Base-by-base conservation (phyloP, 2,113 vertebrate genomes). In the Erinaceus europaeus region DNA sequence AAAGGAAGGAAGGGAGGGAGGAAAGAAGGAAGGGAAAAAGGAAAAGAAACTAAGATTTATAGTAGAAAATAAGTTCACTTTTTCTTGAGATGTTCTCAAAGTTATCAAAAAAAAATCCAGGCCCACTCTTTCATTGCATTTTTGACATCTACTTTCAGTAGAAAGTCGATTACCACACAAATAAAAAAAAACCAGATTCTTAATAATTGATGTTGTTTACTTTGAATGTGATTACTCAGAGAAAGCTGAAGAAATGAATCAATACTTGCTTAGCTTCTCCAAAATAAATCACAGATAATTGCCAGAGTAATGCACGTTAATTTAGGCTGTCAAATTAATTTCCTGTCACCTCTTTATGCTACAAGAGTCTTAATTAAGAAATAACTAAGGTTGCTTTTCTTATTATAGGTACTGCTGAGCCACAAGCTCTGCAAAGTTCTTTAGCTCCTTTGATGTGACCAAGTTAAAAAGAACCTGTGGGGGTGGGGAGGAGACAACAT, bases 161-260 rank as follows among this genome's bases (percentile, higher is more conserved):
- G 67, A 69, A 76, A 86, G 73, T 61, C 62, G 84, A 76, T 84
- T 74, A 5, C 85, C 9, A 50, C 86, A 92, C 74, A 94, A 87
- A 85, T 50, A 50, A n/a, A n/a, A n/a, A n/a, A n/a, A n/a, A n/a
- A 90, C 20, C 23, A 91, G 40, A 38, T 72, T 89, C 85, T 96
- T 90, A 97, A 97, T 96, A 95, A 96, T 96, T 96, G 57, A 94
- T 93, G 61, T 23, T 91, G 79, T 93, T 97, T 95, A 82, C 86
- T 94, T 88, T 53, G 59, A 90, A 44, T 68, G 68, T 20, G 91
- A 94, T 92, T 69, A 50, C 73, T 92, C 73, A 53, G 6, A 89
- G 61, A 85, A 79, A 59, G 48, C 65, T 79, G 44, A 21, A 71
- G 82, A 88, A 89, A 90, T 92, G 88, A 91, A n/a, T 34, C 91